Percentiles rank a stretch among this genome's conserved stretches.
phyloP scores from a whole-genome alignment of 2,797 vertebrate genomes.

The Bradypodion ventrale region DNA sequence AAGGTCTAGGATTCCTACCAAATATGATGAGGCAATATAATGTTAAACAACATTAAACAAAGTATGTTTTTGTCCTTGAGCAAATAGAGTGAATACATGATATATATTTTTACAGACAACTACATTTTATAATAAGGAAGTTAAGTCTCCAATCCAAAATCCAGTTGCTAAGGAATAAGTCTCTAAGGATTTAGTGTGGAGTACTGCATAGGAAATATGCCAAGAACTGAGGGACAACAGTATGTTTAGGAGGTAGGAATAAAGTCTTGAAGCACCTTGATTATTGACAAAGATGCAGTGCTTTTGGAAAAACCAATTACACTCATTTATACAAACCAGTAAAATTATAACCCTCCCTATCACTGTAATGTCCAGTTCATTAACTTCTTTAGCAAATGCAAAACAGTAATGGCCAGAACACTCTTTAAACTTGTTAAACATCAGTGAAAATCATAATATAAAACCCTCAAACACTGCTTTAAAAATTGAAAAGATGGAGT shows the following conservation, averaged over 20 bases:
- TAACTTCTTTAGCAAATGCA: constrained; percentile 32
- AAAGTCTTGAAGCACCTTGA: constrained; percentile 2
- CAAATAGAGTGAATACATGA: constrained; percentile 9
- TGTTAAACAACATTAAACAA: neutral
- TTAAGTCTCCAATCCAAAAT: neutral
- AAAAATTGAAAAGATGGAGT: constrained; percentile 22
- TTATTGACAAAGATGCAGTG: neutral
- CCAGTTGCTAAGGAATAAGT: neutral
- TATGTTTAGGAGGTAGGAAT: constrained; percentile 1
- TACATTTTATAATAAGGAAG: neutral
- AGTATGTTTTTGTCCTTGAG: neutral
- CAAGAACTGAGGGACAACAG: neutral
- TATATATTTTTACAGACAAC: neutral
- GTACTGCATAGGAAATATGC: neutral
- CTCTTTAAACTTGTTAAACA: constrained; percentile 31
- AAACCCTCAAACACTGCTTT: neutral
- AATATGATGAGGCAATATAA: constrained; percentile 1
- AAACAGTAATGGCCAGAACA: constrained; percentile 41
- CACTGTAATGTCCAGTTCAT: constrained; percentile 31
- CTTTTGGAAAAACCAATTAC: constrained; percentile 18
- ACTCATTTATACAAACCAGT: constrained; percentile 16
- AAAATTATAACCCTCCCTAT: constrained; percentile 5
- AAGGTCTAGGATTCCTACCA: neutral
- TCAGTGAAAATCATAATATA: constrained; percentile 10
- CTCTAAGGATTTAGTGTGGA: neutral